Percentiles rank a stretch among this genome's conserved stretches.
Evolutionary conservation across 2,797 vertebrate genomes (phyloP).

Genomic region (Merluccius polli): DNA sequence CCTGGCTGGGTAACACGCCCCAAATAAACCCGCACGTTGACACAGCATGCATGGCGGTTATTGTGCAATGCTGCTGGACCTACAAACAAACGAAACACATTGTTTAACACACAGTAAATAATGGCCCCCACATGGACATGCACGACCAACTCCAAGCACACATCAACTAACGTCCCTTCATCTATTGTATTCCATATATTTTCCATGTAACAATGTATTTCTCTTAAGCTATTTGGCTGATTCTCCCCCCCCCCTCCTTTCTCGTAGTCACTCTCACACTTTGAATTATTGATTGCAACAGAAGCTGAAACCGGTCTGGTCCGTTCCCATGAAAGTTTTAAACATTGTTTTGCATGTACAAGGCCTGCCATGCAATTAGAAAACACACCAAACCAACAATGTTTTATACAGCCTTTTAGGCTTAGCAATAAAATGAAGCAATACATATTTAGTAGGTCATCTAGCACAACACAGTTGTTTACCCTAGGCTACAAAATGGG

Average conservation of each 20-base stretch:
- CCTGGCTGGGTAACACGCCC: constrained; percentile 62
- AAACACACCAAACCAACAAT: background rate
- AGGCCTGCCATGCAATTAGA: background rate
- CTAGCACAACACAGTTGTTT: too few relatives aligned
- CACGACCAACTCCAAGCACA: background rate
- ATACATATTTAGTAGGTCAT: too few relatives aligned
- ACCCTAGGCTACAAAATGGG: too few relatives aligned
- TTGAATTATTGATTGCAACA: constrained; percentile 57
- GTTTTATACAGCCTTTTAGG: background rate
- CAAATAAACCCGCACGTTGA: constrained; percentile 20
- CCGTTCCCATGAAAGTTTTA: constrained; percentile 62
- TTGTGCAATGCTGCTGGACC: constrained; percentile 40
- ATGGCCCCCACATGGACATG: background rate
- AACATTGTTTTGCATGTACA: constrained; percentile 11
- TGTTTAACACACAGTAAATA: background rate
- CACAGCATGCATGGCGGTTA: constrained; percentile 31
- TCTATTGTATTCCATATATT: background rate
- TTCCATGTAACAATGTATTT: background rate
- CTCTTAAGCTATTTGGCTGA: background rate
- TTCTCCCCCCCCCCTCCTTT: background rate
- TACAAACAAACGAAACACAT: background rate
- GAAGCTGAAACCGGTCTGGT: constrained; percentile 56
- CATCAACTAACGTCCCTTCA: background rate
- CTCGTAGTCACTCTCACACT: background rate
- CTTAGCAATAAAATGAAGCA: too few relatives aligned